Evolutionary conservation across 2,113 vertebrate genomes (phyloP), one percentile per base, ranked within the genome.

Genomic region (Vombatus ursinus): DNA sequence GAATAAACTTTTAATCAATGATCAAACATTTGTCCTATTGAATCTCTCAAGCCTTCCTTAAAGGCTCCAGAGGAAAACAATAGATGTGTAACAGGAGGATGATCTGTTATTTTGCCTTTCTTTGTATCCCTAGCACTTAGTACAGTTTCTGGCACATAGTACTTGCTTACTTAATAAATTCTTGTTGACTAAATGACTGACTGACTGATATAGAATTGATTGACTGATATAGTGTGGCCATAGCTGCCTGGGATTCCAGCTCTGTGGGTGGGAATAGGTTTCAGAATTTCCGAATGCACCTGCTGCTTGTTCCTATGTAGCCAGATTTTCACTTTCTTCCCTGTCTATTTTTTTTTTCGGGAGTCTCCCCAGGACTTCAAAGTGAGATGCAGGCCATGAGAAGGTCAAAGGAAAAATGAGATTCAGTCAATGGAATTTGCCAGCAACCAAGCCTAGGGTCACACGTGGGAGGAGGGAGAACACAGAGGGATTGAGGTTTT

Each of bases 1-100:
- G 57, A 95, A 95, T 95, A 97, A 94, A 97, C 91, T 96, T 97
- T 97, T 96, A 31, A 96, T 68, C 57, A 19, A 91, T 93, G 23
- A 94, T 95, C 44, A 54, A 54, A 52, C 26, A n/a, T 52, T 77
- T 91, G 47, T 94, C 61, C 92, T 53, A 12, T 49, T 93, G 22
- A 11, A 68, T 93, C 94, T 68, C 68, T 84, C 68, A 84, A 84
- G 37, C 26, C 68, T 84, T 84, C 37, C 23, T 54, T 77, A n/a
- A 44, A 84, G 68, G 68, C 68, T 84, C n/a, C 37, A 44, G 16
- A n/a, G 68, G 7, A 84, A 19, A 6, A 44, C 19, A 44, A 84
- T 44, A 44, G 68, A 23, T 6, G 8, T 44, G 44, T 84, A 22
- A 44, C 19, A 84, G n/a, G 6, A 44, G 37, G 37, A 84, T 23